phyloP scores from a whole-genome alignment of 2,888 invertebrate genomes.

The Cantharis nigra region DNA sequence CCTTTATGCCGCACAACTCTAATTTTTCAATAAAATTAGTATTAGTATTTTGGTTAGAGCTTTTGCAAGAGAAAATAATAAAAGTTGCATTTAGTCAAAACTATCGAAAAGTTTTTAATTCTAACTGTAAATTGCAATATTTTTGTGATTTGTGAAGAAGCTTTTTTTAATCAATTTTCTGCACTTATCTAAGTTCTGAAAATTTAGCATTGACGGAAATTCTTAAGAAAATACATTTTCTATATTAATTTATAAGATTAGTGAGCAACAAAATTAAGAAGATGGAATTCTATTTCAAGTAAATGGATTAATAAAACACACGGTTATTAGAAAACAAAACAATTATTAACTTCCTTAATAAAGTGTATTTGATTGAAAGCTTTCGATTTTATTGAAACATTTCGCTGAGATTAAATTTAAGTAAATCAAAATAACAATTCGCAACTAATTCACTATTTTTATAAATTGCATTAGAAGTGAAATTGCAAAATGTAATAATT shows the following conservation, averaged over 20 bases:
- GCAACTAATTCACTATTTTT: not conserved
- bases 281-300: not conserved
- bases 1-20: no score
- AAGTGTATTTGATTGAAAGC: not conserved
- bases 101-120: no score
- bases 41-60: no score
- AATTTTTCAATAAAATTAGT: no score
- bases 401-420: not conserved
- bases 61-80: no score
- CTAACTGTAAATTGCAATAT: no score
- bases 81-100: no score
- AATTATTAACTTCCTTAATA: not conserved
- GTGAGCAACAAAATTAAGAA: not conserved
- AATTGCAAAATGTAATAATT: not conserved
- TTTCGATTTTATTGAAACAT: not conserved
- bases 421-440: not conserved
- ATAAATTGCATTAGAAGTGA: not conserved
- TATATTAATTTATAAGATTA: not conserved
- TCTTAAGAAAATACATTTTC: not conserved
- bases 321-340: not conserved
- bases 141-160: no score
- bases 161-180: no score
- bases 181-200: no score
- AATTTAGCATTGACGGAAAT: not conserved
- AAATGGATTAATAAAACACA: not conserved